These are phyloP conservation scores for Phalacrocorax aristotelis DNA, from an alignment of 2,113 vertebrate genomes.

Conservation along the genomic window DNA sequence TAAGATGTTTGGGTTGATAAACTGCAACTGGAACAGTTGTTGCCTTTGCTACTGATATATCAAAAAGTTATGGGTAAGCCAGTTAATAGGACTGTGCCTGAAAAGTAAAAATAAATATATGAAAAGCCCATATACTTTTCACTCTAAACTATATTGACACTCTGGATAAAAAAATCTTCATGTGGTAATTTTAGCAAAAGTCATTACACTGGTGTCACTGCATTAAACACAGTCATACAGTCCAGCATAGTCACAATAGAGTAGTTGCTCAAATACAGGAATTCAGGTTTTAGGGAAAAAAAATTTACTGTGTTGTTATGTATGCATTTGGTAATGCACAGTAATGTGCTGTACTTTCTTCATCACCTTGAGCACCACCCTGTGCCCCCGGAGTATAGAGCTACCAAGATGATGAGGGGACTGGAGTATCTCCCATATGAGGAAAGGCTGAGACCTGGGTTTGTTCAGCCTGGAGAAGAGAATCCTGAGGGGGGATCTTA, in stretches of 20 bases:
- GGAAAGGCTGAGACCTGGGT: too few species aligned
- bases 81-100: neutral
- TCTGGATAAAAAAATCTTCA: neutral
- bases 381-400: too few species aligned
- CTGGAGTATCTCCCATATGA: too few species aligned
- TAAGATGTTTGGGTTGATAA: neutral
- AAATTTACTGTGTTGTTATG: neutral
- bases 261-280: neutral
- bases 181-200: neutral
- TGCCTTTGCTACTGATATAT: neutral
- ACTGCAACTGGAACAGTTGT: neutral
- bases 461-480: too few species aligned
- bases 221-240: neutral
- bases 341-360: neutral
- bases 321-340: neutral
- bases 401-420: too few species aligned
- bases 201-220: neutral
- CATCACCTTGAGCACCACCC: too few species aligned
- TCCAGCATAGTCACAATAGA: neutral
- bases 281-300: neutral
- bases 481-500: too few species aligned
- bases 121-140: neutral
- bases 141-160: neutral
- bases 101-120: neutral
- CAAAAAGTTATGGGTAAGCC: neutral